Evolutionary conservation across 2,113 vertebrate species (phyloP).

Genomic region (Vombatus ursinus): DNA sequence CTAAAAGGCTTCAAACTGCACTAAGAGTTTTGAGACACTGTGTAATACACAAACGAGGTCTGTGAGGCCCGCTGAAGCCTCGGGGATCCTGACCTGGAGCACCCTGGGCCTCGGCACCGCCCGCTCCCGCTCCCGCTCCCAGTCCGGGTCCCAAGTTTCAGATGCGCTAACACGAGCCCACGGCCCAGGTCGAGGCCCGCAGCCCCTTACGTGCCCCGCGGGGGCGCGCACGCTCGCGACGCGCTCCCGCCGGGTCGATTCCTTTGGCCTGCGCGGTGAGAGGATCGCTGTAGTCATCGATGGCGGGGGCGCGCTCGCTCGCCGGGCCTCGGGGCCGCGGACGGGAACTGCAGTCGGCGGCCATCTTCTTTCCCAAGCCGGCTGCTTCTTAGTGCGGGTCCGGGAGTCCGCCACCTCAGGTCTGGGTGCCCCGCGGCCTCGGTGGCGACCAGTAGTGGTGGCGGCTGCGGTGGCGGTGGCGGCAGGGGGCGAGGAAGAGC

Average conservation of each 20-base stretch:
- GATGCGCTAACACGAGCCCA: too few relatives aligned
- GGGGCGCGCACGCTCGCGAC: constrained; percentile 36
- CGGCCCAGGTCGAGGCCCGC: background rate
- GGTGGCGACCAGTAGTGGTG: constrained; percentile 47
- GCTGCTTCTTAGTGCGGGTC: constrained; percentile 61
- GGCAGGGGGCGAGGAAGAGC: constrained; percentile 57
- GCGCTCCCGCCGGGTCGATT: background rate
- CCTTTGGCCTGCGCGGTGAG: background rate
- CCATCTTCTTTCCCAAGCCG: constrained; percentile 78
- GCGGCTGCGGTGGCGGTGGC: constrained; percentile 67
- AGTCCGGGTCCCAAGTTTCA: background rate
- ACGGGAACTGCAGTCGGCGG: constrained; percentile 67
- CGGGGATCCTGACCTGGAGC: too few relatives aligned
- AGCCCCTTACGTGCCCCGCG: background rate
- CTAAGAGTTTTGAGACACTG: background rate
- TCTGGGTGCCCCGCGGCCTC: constrained; percentile 25
- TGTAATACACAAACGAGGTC: background rate
- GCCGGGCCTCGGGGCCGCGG: constrained; percentile 57
- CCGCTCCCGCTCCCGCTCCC: too few relatives aligned
- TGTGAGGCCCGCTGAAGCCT: background rate
- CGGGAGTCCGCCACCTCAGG: constrained; percentile 44
- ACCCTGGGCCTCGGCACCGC: too few relatives aligned
- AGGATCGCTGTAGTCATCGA: constrained; percentile 16
- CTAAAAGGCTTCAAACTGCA: too few relatives aligned
- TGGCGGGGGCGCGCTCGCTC: constrained; percentile 22